Conservation (phyloP, 2,113 vertebrate genomes). For the Melanerpes formicivorus region DNA sequence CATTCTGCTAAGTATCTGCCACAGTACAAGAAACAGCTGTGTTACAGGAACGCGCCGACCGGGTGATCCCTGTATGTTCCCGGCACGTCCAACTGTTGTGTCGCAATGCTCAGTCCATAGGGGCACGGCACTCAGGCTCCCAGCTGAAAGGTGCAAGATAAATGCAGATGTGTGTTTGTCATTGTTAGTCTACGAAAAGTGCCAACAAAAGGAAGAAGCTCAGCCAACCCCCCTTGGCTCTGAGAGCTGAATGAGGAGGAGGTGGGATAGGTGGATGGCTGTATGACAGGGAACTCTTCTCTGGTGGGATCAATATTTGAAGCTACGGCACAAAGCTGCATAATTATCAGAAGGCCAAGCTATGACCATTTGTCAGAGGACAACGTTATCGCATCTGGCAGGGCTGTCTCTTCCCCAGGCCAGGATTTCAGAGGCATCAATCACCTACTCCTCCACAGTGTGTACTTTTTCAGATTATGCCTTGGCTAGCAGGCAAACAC, state of each 20-base stretch:
- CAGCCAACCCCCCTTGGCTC: not conserved
- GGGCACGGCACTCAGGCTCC: not conserved
- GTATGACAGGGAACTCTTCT: not conserved
- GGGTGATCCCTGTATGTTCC: not conserved
- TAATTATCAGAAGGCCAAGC: conserved; percentile 1
- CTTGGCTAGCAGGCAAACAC: not conserved
- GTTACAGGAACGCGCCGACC: accelerated
- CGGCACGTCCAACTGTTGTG: not conserved
- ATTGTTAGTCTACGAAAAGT: not conserved
- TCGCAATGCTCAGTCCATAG: not conserved
- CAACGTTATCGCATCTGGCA: conserved; percentile 34
- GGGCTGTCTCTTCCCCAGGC: conserved; percentile 1
- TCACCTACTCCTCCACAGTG: conserved; percentile 19
- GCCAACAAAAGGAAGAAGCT: not conserved
- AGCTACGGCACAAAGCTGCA: not conserved
- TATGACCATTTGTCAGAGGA: conserved; percentile 23
- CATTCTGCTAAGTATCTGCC: conserved; percentile 36
- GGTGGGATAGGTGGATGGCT: not conserved
- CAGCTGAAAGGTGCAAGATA: not conserved
- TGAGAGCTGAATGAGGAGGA: not conserved
- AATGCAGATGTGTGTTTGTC: not conserved
- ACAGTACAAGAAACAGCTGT: not conserved
- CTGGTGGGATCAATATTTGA: not conserved
- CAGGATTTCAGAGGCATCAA: conserved; percentile 48
- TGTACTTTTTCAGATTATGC: conserved; percentile 30